A percentile compares a stretch with the other conserved stretches of the same genome.
Evolutionary conservation across 1,140 invertebrate species (phyloP).

Genomic region (Cryptotermes secundus): DNA sequence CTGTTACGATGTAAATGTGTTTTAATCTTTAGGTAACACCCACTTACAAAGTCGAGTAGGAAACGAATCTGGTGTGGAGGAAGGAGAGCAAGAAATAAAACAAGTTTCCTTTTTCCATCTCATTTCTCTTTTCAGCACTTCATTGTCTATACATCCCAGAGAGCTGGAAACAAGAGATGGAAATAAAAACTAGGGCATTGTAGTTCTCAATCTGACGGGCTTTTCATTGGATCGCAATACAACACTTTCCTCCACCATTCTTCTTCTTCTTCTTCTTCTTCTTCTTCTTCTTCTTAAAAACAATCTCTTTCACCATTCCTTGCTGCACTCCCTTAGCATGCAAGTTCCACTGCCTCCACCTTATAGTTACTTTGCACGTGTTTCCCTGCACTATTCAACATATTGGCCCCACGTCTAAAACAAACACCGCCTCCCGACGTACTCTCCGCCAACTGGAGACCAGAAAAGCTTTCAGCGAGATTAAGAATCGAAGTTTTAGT

Average conservation of each 20-base stretch:
- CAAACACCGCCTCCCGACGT: not conserved
- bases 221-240: not conserved
- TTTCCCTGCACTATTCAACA: not conserved
- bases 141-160: not conserved
- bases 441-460: not conserved
- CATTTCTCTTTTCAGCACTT: conserved; percentile 8
- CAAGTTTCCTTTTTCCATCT: not conserved
- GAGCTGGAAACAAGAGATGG: not conserved
- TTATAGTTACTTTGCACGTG: not conserved
- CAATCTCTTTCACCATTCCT: too few species aligned
- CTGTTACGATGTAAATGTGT: too few species aligned
- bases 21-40: not conserved
- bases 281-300: too few species aligned
- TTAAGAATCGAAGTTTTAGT: conserved; percentile 17
- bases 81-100: not conserved
- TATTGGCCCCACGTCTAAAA: not conserved
- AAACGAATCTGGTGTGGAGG: not conserved
- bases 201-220: not conserved
- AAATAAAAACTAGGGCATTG: not conserved
- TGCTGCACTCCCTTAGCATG: too few species aligned
- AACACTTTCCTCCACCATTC: not conserved
- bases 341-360: not conserved
- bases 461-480: not conserved
- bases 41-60: not conserved
- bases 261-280: too few species aligned